Evolutionary conservation across 1,140 invertebrate genomes (phyloP), one percentile per base, ranked within the genome.

Genomic region (Halictus rubicundus): DNA sequence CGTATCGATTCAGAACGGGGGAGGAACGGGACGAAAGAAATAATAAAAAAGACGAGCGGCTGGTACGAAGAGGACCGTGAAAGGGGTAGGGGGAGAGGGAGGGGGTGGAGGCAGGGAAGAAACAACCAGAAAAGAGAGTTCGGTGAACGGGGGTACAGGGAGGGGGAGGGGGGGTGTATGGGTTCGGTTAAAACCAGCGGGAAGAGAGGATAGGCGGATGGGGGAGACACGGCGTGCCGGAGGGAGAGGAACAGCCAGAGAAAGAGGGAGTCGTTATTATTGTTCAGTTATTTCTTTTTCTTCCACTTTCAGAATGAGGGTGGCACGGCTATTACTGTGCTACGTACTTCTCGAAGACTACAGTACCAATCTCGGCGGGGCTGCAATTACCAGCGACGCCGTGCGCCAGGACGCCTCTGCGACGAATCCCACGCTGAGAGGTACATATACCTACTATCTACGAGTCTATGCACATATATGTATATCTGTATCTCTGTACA

Each of bases 281-380:
- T 82, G 83, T 79, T 83, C 80, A 83, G 69, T 52, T 52, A 64
- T 86, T 65, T 83, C 79, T 80, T 86, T 76, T 81, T 74, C 68
- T 86, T 86, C 71, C 75, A 73, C 84, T 91, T 90, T 61, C 84
- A 92, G 91, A 89, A 92, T 92, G 91, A 90, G 90, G 90, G 90
- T 92, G 90, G 91, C 89, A 92, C 88, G 89, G 89, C 86, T 92
- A 90, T 91, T 92, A 90, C 87, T 92, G 88, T 92, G 90, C 91
- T 92, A 87, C 88, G 85, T 91, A 89, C 90, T 92, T 89, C 88
- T 92, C 88, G 88, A 91, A 90, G 89, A 91, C 85, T 90, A 90
- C 88, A 89, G 88, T 86, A 87, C 84, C 88, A 89, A 90, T 87
- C 85, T 89, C 79, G 88, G 88, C 72, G 83, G 85, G 78, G 85